Evolutionary conservation across 2,113 vertebrate genomes (phyloP), one percentile per base, ranked within the genome.

Genomic region (Platysteira castanea): DNA sequence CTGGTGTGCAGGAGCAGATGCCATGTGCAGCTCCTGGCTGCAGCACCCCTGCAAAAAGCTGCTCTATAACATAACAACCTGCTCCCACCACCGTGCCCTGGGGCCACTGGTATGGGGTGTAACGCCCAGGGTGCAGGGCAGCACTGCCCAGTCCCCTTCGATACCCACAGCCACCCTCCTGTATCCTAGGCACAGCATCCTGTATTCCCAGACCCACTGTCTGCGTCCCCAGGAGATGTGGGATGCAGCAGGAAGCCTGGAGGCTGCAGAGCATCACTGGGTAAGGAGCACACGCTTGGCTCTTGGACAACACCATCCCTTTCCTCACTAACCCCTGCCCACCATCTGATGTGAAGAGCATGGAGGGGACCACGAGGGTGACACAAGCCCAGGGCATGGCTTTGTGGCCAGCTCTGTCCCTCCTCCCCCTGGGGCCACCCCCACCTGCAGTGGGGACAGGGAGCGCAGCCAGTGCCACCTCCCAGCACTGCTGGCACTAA

Each of bases 401-500:
- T 11, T n/a, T 86, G 19, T 50, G 77, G 27, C 20, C 73, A 70
- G 15, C n/a, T 73, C 79, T 86, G 63, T 35, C 30, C 57, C 7
- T 22, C 47, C 17, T 33, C n/a, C 20, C 64, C 44, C 7, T 5
- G 27, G 16, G 41, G 28, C 19, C 24, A 74, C 16, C 35, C 9
- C 21, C 24, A 16, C 10, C 15, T 4, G 0, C 27, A 49, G 24
- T 0, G 1, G 63, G 41, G 26, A 46, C 13, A 4, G 42, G 2
- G n/a, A 10, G 26, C 0, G 1, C 53, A 80, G 68, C 6, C 6
- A 88, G 64, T 28, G 64, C 49, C 81, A 65, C 52, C 57, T 41
- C 73, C 77, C 74, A 49, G 77, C 87, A 52, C 76, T 0, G 2
- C 61, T 71, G 84, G 61, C 61, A 71, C 37, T 85, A 71, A 61